Evolutionary conservation across 2,888 invertebrate genomes (phyloP), one percentile per base, ranked within the genome.

Genomic region (Ormyrus labotus): DNA sequence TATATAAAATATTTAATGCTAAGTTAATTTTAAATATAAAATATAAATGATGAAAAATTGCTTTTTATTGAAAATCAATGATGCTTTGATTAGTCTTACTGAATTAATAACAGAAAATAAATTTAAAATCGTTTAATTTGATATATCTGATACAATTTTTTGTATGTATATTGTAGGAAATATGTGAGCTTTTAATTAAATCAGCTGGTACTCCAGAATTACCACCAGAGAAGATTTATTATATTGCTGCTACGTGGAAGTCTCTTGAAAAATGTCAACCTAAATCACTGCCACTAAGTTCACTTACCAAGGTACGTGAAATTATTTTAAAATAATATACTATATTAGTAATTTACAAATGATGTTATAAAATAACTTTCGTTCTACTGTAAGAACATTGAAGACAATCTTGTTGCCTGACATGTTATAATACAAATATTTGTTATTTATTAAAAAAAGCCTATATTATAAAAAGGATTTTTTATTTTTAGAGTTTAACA

Each of bases 201-300:
- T 87, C 88, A 53, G 85, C 86, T 19, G 85, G 84, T 5, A 88
- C 90, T 78, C 88, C 90, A 58, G 85, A 89, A 6, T 80, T 88
- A 6, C 90, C 88, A 69, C 87, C 91, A 1, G 93, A 93, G 82
- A 91, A 91, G 6, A 87, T 92, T 61, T 96, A 93, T 88, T 93
- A 96, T 88, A 92, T 95, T 2, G 92, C 94, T 9, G 93, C 93
- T 72, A 93, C 94, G 5, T 94, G 94, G 87, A 92, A 92, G 81
- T 92, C 92, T 47, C 88, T 95, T 2, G 92, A 93, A 3, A 93
- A 92, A 78, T 93, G 94, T 67, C 90, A 90, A 82, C 92, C 92
- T 81, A 89, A 88, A 71, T 92, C 92, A 82, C 91, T 92, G 9
- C 93, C 94, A 8, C 90, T 92, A 2, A 87, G 93, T 11, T 86